Evolutionary conservation across 2,113 vertebrate species (phyloP).

Genomic region (Rhea americana): DNA sequence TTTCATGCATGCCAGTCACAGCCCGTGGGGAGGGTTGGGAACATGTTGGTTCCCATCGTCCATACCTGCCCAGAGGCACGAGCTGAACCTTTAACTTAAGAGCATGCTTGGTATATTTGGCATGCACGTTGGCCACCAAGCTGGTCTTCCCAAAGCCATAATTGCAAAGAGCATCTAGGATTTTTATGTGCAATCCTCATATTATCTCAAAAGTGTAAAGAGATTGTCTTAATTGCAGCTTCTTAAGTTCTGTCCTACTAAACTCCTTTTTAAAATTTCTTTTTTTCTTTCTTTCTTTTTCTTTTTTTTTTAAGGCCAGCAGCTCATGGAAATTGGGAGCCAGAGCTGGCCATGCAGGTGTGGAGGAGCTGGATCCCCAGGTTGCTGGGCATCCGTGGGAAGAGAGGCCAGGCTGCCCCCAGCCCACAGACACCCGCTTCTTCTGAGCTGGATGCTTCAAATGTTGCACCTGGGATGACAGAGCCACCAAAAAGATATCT

Average conservation of each 20-base stretch:
- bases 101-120: accelerated
- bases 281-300: too few relatives aligned
- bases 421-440: background rate
- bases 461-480: background rate
- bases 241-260: background rate
- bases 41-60: background rate
- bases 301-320: background rate
- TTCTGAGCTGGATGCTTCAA: background rate
- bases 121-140: background rate
- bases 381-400: too few relatives aligned
- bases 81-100: background rate
- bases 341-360: too few relatives aligned
- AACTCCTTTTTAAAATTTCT: background rate
- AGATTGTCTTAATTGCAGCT: accelerated
- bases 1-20: background rate
- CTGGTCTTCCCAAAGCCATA: background rate
- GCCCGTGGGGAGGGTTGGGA: background rate
- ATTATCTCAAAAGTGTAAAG: accelerated
- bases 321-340: too few relatives aligned
- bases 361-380: too few relatives aligned
- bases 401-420: too few relatives aligned
- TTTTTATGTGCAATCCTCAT: background rate
- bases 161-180: background rate
- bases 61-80: accelerated
- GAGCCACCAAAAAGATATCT: background rate